A percentile compares a stretch with the other conserved stretches of the same genome.
phyloP scores from a whole-genome alignment of 2,113 vertebrate species.

The Leiothrix lutea region DNA sequence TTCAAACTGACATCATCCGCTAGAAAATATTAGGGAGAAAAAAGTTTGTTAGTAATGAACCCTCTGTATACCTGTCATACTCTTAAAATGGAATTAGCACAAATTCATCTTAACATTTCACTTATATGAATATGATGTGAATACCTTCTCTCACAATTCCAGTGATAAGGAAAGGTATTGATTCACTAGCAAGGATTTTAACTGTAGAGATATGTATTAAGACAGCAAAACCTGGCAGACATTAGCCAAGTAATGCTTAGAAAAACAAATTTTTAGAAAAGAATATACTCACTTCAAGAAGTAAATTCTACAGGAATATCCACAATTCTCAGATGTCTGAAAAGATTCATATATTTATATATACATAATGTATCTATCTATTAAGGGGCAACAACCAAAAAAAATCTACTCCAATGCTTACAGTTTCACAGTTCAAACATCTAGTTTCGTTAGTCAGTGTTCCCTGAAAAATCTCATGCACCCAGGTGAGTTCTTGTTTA shows the following conservation, averaged over 20 bases:
- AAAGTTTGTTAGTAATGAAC: not conserved
- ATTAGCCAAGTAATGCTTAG: conserved; percentile 20
- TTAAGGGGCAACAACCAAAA: not conserved
- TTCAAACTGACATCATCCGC: not conserved
- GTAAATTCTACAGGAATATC: conserved; percentile 62
- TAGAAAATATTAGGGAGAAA: not conserved
- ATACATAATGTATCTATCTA: conserved; percentile 32
- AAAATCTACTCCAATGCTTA: conserved; percentile 66
- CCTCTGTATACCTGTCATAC: not conserved
- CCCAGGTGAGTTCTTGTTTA: conserved; percentile 93
- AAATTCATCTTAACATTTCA: not conserved
- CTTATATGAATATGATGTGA: not conserved
- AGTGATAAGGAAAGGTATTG: not conserved
- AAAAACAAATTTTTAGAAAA: conserved; percentile 44
- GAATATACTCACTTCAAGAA: conserved; percentile 55
- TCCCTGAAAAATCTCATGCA: conserved; percentile 98
- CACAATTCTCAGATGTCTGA: conserved; percentile 54
- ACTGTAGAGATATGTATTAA: not conserved
- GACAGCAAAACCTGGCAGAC: conserved; percentile 20
- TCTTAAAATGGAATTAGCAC: not conserved
- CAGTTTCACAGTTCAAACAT: conserved; percentile 98
- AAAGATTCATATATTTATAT: conserved; percentile 41
- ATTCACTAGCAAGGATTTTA: not conserved
- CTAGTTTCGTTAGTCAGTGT: conserved; percentile 98
- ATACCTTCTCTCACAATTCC: not conserved